phyloP scores from a whole-genome alignment of 1,140 invertebrate genomes.

The Tetramorium alpestre region DNA sequence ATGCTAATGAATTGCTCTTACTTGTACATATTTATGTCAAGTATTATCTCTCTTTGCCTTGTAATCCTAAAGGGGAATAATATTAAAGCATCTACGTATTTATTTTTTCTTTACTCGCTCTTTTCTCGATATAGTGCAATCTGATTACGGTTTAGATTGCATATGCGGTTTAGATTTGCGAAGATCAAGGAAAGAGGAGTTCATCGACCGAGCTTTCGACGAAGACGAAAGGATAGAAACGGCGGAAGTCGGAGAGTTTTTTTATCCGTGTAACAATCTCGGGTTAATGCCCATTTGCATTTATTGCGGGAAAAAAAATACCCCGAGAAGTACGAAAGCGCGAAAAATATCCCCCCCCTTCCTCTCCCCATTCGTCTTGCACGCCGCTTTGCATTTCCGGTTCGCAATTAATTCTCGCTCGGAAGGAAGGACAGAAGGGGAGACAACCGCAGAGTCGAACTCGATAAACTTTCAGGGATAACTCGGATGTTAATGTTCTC shows the following conservation, averaged over 20 bases:
- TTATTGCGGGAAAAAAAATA: neutral
- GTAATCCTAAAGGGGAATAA: neutral
- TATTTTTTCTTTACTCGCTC: neutral
- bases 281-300: neutral
- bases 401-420: slow-evolving; percentile 12
- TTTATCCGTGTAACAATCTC: neutral
- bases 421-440: slow-evolving; percentile 39
- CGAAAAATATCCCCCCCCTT: neutral
- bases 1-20: neutral
- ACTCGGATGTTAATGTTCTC: slow-evolving; percentile 36
- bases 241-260: neutral
- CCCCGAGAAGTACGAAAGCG: neutral
- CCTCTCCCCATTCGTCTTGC: neutral
- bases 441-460: slow-evolving; percentile 40
- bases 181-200: neutral
- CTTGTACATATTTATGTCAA: neutral
- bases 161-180: neutral
- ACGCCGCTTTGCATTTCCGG: neutral
- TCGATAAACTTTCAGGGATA: slow-evolving; percentile 71
- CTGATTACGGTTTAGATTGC: neutral
- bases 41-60: neutral
- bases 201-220: neutral
- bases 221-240: neutral
- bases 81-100: neutral
- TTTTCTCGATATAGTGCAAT: neutral